Conservation (phyloP, 2,113 vertebrate species). For the Zingel zingel region DNA sequence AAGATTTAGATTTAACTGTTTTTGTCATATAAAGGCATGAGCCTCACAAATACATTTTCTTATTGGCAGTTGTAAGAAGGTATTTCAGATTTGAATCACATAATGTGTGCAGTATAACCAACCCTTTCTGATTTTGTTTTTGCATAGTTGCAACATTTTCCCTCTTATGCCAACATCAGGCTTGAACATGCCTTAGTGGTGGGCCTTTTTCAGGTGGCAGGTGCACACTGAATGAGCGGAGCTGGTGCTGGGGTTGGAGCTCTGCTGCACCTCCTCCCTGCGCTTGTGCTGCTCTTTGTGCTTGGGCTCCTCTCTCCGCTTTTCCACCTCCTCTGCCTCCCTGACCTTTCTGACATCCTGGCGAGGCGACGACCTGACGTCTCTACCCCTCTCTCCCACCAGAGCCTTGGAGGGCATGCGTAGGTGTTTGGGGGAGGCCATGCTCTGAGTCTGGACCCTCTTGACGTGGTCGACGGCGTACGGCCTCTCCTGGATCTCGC, state of each 20-base stretch:
- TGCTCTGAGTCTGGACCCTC: conserved; percentile 88
- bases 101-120: background rate
- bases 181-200: conserved; percentile 53
- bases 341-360: conserved; percentile 76
- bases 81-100: background rate
- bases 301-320: conserved; percentile 74
- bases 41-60: background rate
- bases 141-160: conserved; percentile 7
- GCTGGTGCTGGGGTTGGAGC: conserved; percentile 58
- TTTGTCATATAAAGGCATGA: background rate
- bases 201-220: conserved; percentile 82
- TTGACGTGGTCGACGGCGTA: conserved; percentile 84
- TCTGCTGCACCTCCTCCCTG: conserved; percentile 73
- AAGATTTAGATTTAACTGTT: conserved; percentile 6
- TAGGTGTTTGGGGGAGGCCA: conserved; percentile 88
- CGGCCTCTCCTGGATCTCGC: conserved; percentile 84
- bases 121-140: conserved; percentile 15
- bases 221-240: conserved; percentile 78
- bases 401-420: conserved; percentile 83
- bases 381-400: conserved; percentile 79
- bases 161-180: background rate
- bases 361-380: conserved; percentile 62
- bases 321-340: conserved; percentile 76
- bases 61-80: background rate
- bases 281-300: conserved; percentile 70